These are phyloP conservation scores for Trematocara nigrifrons DNA, from an alignment of 2,113 vertebrate genomes.

Conservation along the genomic window DNA sequence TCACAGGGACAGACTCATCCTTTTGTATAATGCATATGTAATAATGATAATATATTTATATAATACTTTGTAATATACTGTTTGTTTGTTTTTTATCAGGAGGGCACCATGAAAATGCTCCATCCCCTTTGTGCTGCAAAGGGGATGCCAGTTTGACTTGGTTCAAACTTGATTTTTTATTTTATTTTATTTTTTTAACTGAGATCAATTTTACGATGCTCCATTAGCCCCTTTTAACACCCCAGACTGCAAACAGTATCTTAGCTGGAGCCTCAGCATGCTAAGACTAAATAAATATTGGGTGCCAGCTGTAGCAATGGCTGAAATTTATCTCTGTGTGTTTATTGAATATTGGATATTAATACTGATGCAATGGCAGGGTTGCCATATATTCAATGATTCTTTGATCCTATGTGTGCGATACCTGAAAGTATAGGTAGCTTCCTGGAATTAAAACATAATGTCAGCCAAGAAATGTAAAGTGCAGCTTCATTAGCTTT, in stretches of 20 bases:
- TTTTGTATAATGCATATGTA: background rate
- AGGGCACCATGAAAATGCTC: background rate
- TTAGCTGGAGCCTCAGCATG: background rate
- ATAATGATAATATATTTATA: background rate
- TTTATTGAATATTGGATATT: background rate
- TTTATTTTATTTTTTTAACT: rapidly evolving
- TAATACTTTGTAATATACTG: background rate
- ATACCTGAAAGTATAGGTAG: background rate
- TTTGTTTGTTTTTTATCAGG: background rate
- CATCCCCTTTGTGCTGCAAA: background rate
- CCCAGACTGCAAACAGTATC: background rate
- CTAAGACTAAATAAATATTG: background rate
- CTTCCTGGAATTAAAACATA: background rate
- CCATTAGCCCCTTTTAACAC: background rate
- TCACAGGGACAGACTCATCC: background rate
- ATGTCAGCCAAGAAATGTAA: background rate
- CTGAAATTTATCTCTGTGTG: background rate
- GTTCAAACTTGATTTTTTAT: background rate
- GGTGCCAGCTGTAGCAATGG: background rate
- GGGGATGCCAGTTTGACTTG: background rate
- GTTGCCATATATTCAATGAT: background rate
- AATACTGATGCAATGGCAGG: background rate
- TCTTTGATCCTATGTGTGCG: background rate
- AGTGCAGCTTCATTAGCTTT: background rate
- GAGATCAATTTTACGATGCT: background rate